Base-by-base conservation (phyloP, 2,888 invertebrate genomes). In the Cylindroiulus punctatus region DNA sequence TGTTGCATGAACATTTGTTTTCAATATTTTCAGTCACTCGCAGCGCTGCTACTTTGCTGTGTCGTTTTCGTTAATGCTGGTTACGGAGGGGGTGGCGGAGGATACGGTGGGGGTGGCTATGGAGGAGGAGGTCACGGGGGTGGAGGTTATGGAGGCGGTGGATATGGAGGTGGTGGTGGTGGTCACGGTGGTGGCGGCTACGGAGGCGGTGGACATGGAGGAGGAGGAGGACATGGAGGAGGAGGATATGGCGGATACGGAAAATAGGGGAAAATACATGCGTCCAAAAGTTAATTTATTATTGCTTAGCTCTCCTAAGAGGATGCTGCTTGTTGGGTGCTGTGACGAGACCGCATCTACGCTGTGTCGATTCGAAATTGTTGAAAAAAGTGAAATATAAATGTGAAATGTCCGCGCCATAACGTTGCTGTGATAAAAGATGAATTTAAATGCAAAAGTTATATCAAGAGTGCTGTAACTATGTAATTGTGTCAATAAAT, bases 211-310 rank as follows among this genome's bases (percentile, higher is more conserved):
- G 65, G 65, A 26, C 65, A 65, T 26, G 65, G 65, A 22, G 65
- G 65, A 65, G 65, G 65, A 10, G 65, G 65, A 26, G 65, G 65
- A 26, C 65, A 65, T 26, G 65, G 65, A 22, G 65, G 65, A 65
- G 65, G 65, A 65, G 65, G 65, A 10, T 76, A 76, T 76, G 76
- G 76, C 14, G 76, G 76, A 76, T 76, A 76, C 17, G 76, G 76
- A 4, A 76, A 76, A 5, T 76, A 76, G 30, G 76, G 14, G 26
- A 0, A 8, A 12, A 30, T 30, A 30, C 30, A 3, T 8, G 14
- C 30, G 14, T n/a, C n/a, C n/a, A 10, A 30, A 76, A 76, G 30
- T 30, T 76, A 76, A 76, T 76, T 76, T 76, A 76, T 76, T 65
- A 0, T 65, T 65, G 22, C 26, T 26, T 57, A n/a, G n/a, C 57